Base-by-base conservation (phyloP, 1,140 invertebrate genomes). In the Nasonia longicornis region DNA sequence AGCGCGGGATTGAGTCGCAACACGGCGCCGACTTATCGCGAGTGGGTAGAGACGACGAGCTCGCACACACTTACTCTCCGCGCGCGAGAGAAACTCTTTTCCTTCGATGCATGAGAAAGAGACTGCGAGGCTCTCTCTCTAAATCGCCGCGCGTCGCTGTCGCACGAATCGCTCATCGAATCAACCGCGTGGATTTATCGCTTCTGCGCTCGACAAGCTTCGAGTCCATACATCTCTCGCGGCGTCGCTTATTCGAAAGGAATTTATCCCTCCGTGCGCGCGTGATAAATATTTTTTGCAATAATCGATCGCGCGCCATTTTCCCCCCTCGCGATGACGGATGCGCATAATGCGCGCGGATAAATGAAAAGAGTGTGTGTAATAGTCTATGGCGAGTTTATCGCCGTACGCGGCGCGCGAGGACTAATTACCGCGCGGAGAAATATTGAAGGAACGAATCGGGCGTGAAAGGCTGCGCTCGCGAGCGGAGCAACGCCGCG, bases 1-100 rank as follows among this genome's bases (percentile, higher is more conserved):
- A 85, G 86, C 87, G 84, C 87, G 86, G 89, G 88, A 90, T 90
- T 91, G 89, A 91, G 89, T 90, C 87, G 87, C 88, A 75, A 82
- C 81, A 82, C 72, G 77, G 77, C 77, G 89, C 89, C 89, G 89
- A 90, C 89, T 91, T 91, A 91, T 91, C 87, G 89, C 88, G 87
- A 88, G 89, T 90, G 89, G 89, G 89, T 88, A 89, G 89, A 88
- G 84, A 85, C 87, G 85, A 89, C 87, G 82, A 79, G 52, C 38
- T 42, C 67, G 64, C 31, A 81, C 74, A 67, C 14, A 67, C 29
- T 67, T 67, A 20, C 11, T 63, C 20, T 3, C 64, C 38, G 81
- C 75, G 78, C 38, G 81, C 75, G 76, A 83, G 79, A 74, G 16
- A 81, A 45, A 42, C 20, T 58, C 52, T 58, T 58, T 58, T 58